phyloP scores from a whole-genome alignment of 1,140 invertebrate species.

The Anastrepha obliqua region DNA sequence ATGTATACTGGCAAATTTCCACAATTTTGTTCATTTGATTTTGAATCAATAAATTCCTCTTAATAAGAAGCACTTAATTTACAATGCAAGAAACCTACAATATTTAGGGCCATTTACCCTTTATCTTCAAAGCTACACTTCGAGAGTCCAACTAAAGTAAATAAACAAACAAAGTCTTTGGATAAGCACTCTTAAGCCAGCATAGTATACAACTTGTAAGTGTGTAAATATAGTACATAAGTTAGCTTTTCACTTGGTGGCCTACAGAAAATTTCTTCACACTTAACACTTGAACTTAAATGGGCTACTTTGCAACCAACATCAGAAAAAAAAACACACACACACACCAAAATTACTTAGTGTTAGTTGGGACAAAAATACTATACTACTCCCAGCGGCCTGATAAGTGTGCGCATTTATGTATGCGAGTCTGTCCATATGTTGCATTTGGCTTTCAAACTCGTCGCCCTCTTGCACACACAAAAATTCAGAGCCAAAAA shows the following conservation, averaged over 20 bases:
- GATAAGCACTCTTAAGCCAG: not conserved
- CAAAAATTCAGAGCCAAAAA: slow-evolving; percentile 19
- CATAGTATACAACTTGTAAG: not conserved
- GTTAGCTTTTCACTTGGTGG: not conserved
- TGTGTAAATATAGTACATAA: not conserved
- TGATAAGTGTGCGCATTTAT: not conserved
- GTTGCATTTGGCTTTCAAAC: not conserved
- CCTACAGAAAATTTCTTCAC: slow-evolving; percentile 15
- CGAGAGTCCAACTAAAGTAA: not conserved
- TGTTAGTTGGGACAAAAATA: not conserved
- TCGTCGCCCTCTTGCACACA: not conserved
- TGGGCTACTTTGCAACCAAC: slow-evolving; percentile 4
- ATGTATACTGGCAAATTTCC: too few species aligned
- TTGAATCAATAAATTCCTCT: too few species aligned
- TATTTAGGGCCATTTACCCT: not conserved
- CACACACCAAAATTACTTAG: not conserved
- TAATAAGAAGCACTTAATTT: too few species aligned
- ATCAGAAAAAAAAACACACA: not conserved
- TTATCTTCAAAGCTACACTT: not conserved
- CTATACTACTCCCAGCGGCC: not conserved
- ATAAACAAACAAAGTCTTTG: not conserved
- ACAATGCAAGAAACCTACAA: too few species aligned
- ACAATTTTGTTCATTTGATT: too few species aligned
- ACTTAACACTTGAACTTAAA: slow-evolving; percentile 38
- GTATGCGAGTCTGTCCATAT: not conserved